These are phyloP conservation scores for Plodia interpunctella DNA, from an alignment of 1,140 invertebrate species.

Conservation along the genomic window DNA sequence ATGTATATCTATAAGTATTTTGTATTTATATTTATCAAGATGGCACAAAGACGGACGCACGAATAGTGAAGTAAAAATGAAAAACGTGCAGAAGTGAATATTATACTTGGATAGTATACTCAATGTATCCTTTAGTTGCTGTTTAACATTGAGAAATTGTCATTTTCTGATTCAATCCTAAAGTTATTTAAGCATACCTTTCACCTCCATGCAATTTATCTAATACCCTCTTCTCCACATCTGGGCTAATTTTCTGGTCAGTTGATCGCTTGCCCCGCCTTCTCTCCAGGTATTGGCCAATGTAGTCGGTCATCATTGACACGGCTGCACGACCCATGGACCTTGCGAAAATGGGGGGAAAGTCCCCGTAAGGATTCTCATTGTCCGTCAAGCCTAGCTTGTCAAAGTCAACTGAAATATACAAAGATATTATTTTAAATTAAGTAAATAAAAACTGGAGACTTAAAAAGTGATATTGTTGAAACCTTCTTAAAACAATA, in stretches of 20 bases:
- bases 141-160: too few relatives aligned
- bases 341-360: constrained; percentile 83
- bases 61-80: too few relatives aligned
- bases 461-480: too few relatives aligned
- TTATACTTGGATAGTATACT: too few relatives aligned
- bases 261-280: constrained; percentile 79
- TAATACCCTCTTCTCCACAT: constrained; percentile 53
- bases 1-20: too few relatives aligned
- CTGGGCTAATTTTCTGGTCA: constrained; percentile 43
- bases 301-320: constrained; percentile 82
- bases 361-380: constrained; percentile 88
- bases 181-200: constrained; percentile 62
- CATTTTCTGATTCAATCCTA: background rate
- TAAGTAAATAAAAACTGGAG: too few relatives aligned
- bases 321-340: constrained; percentile 85
- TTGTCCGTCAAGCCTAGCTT: constrained; percentile 89
- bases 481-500: too few relatives aligned
- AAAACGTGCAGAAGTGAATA: too few relatives aligned
- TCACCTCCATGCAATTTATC: constrained; percentile 84
- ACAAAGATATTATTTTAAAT: background rate
- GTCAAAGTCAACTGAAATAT: constrained; percentile 86
- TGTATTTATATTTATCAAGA: too few relatives aligned
- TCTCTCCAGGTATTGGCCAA: constrained; percentile 82
- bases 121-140: too few relatives aligned
- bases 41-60: too few relatives aligned